phyloP scores from a whole-genome alignment of 1,140 invertebrate species.

The Adoxophyes honmai region DNA sequence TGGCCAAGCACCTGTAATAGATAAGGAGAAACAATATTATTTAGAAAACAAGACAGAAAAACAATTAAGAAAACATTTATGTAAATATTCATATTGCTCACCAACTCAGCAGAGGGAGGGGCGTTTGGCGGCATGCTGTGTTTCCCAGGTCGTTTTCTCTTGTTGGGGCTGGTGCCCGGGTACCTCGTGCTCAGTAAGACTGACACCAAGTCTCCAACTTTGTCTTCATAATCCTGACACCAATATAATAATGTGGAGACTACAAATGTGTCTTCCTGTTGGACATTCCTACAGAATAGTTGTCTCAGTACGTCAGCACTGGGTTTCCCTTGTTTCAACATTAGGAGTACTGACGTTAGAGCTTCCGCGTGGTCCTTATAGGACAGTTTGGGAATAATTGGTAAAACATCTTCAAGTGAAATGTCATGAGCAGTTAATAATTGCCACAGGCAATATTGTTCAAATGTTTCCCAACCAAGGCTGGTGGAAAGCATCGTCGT shows the following conservation, averaged over 20 bases:
- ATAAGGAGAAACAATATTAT: not conserved
- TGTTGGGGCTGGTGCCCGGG: constrained; percentile 91
- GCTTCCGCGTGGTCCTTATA: constrained; percentile 94
- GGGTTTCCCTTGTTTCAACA: constrained; percentile 95
- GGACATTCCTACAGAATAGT: constrained; percentile 87
- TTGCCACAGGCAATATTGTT: constrained; percentile 98
- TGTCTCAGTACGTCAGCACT: constrained; percentile 90
- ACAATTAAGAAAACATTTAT: constrained; percentile 2
- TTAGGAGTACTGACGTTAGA: constrained; percentile 91
- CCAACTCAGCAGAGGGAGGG: constrained; percentile 78
- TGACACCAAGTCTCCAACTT: constrained; percentile 90
- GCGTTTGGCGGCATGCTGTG: constrained; percentile 79
- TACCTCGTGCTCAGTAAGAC: constrained; percentile 87
- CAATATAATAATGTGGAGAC: constrained; percentile 94
- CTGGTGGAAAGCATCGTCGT: constrained; percentile 87
- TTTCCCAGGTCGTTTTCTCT: constrained; percentile 89
- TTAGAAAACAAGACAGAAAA: not conserved
- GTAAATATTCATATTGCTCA: constrained; percentile 34
- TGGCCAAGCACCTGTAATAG: constrained; percentile 88
- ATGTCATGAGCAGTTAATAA: constrained; percentile 95
- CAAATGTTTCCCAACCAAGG: constrained; percentile 96
- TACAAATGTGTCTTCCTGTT: constrained; percentile 89
- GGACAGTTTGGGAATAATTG: constrained; percentile 93
- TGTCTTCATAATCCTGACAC: constrained; percentile 94
- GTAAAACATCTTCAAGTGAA: constrained; percentile 91